These are phyloP conservation scores for Oeneis ivallda DNA, from an alignment of 2,888 invertebrate genomes.

Conservation along the genomic window DNA sequence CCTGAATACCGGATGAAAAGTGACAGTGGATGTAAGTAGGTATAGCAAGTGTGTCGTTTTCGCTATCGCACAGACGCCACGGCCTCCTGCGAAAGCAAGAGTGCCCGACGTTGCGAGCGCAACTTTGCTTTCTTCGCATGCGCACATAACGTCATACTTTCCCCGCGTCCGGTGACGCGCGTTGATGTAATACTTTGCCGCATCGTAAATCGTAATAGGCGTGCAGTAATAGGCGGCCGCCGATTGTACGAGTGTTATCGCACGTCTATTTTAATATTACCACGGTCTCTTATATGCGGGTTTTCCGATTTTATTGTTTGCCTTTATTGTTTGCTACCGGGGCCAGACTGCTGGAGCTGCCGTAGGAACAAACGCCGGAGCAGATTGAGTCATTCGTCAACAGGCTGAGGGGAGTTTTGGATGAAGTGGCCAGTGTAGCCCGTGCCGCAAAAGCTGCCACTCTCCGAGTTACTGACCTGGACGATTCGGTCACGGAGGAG, in stretches of 20 bases:
- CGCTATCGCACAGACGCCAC: slow-evolving; percentile 73
- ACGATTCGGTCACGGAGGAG: too few relatives aligned
- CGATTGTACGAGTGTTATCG: slow-evolving; percentile 39
- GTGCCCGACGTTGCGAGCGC: slow-evolving; percentile 68
- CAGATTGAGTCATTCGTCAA: too few relatives aligned
- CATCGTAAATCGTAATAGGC: slow-evolving; percentile 59
- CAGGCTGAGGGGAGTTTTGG: too few relatives aligned
- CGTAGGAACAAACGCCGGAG: too few relatives aligned
- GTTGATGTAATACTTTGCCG: slow-evolving; percentile 74
- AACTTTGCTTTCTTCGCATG: slow-evolving; percentile 75
- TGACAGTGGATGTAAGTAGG: slow-evolving; percentile 59
- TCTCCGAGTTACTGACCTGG: too few relatives aligned
- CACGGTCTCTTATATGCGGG: slow-evolving; percentile 36
- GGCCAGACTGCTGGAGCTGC: too few relatives aligned
- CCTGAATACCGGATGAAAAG: slow-evolving; percentile 74
- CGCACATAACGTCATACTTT: slow-evolving; percentile 75
- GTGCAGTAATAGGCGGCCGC: slow-evolving; percentile 52
- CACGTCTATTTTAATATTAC: slow-evolving; percentile 35
- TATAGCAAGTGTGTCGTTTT: slow-evolving; percentile 74
- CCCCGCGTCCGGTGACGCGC: slow-evolving; percentile 67
- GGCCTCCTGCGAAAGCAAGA: slow-evolving; percentile 77
- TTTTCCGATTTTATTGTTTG: slow-evolving; percentile 8
- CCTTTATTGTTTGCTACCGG: too few relatives aligned
- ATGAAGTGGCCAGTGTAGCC: too few relatives aligned
- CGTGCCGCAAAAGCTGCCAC: too few relatives aligned